phyloP scores from a whole-genome alignment of 2,888 invertebrate species.

The Diogma glabrata region DNA sequence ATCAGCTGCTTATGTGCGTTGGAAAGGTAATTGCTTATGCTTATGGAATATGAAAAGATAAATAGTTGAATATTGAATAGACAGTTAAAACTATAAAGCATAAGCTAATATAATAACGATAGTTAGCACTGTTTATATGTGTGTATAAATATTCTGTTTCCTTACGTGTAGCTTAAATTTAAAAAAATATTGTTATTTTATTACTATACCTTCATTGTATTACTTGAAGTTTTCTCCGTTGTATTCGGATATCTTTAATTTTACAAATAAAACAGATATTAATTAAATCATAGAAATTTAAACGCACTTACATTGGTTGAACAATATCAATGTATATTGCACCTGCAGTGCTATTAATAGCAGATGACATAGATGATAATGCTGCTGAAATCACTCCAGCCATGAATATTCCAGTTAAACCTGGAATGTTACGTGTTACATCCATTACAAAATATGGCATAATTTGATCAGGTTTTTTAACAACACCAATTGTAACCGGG shows the following conservation, averaged over 20 bases:
- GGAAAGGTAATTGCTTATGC: too few relatives aligned
- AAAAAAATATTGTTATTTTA: too few relatives aligned
- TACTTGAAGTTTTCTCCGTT: constrained; percentile 25
- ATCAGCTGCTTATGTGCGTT: too few relatives aligned
- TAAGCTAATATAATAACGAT: too few relatives aligned
- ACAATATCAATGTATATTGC: constrained; percentile 55
- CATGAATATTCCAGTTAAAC: constrained; percentile 62
- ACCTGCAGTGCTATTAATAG: constrained; percentile 49
- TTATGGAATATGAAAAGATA: too few relatives aligned
- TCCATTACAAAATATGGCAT: constrained; percentile 64
- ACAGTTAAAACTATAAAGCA: too few relatives aligned
- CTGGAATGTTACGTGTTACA: constrained; percentile 52
- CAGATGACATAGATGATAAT: constrained; percentile 52
- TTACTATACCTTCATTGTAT: constrained; percentile 27
- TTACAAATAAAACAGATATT: background rate
- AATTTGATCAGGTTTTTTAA: constrained; percentile 46
- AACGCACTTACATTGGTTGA: constrained; percentile 21
- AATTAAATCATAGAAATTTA: background rate
- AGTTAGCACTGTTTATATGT: too few relatives aligned
- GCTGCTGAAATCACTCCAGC: constrained; percentile 65
- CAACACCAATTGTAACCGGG: constrained; percentile 45
- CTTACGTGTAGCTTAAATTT: too few relatives aligned
- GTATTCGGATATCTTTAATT: constrained; percentile 26
- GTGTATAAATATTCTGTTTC: too few relatives aligned
- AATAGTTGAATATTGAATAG: too few relatives aligned